A percentile compares a stretch with the other conserved stretches of the same genome.
phyloP scores from a whole-genome alignment of 2,113 vertebrate species.

The Lasiurus cinereus region DNA sequence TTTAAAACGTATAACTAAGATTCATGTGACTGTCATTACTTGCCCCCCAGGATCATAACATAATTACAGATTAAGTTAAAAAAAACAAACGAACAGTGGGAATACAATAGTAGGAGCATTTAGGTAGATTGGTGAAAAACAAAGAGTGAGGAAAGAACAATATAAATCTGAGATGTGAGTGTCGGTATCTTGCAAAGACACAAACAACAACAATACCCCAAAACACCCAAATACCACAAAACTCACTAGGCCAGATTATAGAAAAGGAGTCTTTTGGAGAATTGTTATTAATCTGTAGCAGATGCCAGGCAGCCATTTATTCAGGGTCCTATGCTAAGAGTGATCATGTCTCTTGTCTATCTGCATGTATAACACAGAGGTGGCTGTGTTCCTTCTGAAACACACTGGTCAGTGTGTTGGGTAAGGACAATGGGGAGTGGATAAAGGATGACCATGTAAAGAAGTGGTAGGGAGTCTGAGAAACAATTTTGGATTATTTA shows the following conservation, averaged over 20 bases:
- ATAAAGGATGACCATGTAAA: neutral
- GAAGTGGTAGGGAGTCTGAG: neutral
- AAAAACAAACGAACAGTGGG: neutral
- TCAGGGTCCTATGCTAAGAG: neutral
- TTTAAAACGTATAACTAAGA: slow-evolving; percentile 47
- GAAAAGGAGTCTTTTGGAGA: neutral
- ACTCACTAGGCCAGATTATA: neutral
- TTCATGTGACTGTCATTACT: neutral
- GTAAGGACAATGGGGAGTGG: neutral
- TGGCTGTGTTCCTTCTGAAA: neutral
- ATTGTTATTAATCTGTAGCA: neutral
- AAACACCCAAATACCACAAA: too few species aligned
- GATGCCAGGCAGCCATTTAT: neutral
- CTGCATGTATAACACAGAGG: fast-evolving
- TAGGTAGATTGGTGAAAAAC: neutral
- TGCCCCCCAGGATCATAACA: neutral
- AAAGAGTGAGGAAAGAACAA: neutral
- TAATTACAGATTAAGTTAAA: neutral
- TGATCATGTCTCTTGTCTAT: neutral
- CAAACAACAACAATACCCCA: neutral
- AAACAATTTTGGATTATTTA: neutral
- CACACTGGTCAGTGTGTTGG: neutral
- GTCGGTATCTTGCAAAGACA: neutral
- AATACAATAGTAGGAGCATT: neutral
- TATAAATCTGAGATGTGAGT: neutral